Percentiles rank a stretch among this genome's conserved stretches.
These are phyloP conservation scores for Xanthostigma xanthostigma DNA, from an alignment of 2,888 invertebrate species.

Conservation along the genomic window DNA sequence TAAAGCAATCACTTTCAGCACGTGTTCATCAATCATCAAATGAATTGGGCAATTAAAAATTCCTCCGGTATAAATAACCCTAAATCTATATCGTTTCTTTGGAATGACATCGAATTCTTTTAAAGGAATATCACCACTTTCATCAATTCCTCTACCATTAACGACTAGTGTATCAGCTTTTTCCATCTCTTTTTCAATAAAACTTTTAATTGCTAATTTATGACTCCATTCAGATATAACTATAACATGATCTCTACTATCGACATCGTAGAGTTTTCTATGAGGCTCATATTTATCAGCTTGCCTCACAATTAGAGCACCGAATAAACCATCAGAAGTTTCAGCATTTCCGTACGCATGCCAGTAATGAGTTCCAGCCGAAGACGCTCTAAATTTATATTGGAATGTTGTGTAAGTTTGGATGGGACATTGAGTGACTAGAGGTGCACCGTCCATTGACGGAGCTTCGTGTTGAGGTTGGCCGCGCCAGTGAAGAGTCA, in stretches of 20 bases:
- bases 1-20: slow-evolving; percentile 46
- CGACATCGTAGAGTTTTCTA: slow-evolving; percentile 49
- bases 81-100: slow-evolving; percentile 48
- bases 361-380: slow-evolving; percentile 57
- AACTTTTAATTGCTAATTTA: slow-evolving; percentile 24
- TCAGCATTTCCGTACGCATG: slow-evolving; percentile 57
- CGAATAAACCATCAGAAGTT: slow-evolving; percentile 52
- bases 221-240: slow-evolving; percentile 58
- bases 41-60: slow-evolving; percentile 51
- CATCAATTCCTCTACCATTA: slow-evolving; percentile 42
- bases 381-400: slow-evolving; percentile 52
- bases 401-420: slow-evolving; percentile 49
- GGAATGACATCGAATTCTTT: slow-evolving; percentile 35
- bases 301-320: slow-evolving; percentile 53
- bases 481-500: slow-evolving; percentile 68
- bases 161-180: slow-evolving; percentile 42
- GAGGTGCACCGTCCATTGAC: slow-evolving; percentile 61
- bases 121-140: slow-evolving; percentile 18
- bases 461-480: slow-evolving; percentile 51
- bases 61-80: slow-evolving; percentile 50
- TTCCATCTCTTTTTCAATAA: slow-evolving; percentile 28
- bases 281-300: slow-evolving; percentile 44
- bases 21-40: slow-evolving; percentile 48
- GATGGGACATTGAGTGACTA: slow-evolving; percentile 66
- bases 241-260: slow-evolving; percentile 52